Percentiles rank a stretch among this genome's conserved stretches.
These are phyloP conservation scores for Ochotona princeps DNA, from an alignment of 2,113 vertebrate genomes.

Conservation along the genomic window DNA sequence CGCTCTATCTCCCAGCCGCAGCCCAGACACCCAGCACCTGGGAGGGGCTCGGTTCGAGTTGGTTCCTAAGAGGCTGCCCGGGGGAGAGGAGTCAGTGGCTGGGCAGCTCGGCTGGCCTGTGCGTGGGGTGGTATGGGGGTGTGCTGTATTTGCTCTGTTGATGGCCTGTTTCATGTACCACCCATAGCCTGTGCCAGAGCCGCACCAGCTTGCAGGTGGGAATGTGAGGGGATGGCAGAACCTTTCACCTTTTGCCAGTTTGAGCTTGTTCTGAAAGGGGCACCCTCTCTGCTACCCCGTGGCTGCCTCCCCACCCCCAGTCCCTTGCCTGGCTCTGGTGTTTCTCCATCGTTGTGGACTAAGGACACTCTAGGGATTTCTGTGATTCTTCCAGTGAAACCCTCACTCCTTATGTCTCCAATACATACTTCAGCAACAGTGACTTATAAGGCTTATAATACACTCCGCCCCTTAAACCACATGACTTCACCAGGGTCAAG, in stretches of 20 bases:
- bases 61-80: not conserved
- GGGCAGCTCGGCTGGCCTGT: not conserved
- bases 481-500: not conserved
- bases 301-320: not conserved
- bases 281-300: too few species aligned
- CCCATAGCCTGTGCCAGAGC: not conserved
- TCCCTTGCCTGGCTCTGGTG: not conserved
- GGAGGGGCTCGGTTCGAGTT: not conserved
- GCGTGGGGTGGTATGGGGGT: not conserved
- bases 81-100: not conserved
- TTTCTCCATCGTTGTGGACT: not conserved
- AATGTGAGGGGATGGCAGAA: not conserved
- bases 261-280: not conserved
- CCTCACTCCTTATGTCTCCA: not conserved
- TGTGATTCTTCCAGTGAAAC: not conserved
- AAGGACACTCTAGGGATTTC: not conserved
- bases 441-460: not conserved
- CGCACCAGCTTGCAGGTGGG: too few species aligned
- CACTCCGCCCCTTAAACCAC: not conserved
- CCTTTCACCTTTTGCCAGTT: not conserved
- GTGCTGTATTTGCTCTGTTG: not conserved
- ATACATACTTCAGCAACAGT: not conserved
- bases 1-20: not conserved
- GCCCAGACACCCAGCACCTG: not conserved
- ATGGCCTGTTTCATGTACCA: not conserved